These are phyloP conservation scores for Rhinophrynus dorsalis DNA, from an alignment of 2,797 vertebrate species.

Conservation along the genomic window DNA sequence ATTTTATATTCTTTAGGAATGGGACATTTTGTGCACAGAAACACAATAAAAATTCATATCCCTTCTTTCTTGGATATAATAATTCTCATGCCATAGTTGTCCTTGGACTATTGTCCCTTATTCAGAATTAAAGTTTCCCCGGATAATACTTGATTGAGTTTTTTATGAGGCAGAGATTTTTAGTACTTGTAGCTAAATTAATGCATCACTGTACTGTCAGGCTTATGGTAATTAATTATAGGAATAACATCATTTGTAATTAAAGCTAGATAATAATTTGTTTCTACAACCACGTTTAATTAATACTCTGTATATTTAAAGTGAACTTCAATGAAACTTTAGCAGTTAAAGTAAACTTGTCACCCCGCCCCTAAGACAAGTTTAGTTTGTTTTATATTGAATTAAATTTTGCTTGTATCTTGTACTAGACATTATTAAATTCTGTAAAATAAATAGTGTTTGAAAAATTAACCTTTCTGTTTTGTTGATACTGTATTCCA, in stretches of 20 bases:
- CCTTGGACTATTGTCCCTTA: slow-evolving; percentile 51
- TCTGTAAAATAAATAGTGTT: too few relatives aligned
- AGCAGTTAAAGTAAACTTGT: too few relatives aligned
- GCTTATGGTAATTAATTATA: slow-evolving; percentile 51
- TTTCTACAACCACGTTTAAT: slow-evolving; percentile 51
- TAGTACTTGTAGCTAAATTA: slow-evolving; percentile 39
- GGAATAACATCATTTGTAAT: slow-evolving; percentile 43
- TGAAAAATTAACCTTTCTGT: too few relatives aligned
- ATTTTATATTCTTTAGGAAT: slow-evolving; percentile 55
- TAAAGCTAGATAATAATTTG: slow-evolving; percentile 44
- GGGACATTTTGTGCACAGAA: slow-evolving; percentile 36
- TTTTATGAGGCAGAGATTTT: slow-evolving; percentile 24
- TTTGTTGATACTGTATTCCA: too few relatives aligned
- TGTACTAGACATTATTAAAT: too few relatives aligned
- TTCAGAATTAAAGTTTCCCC: slow-evolving; percentile 46
- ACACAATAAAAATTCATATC: slow-evolving; percentile 47
- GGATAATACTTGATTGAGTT: slow-evolving; percentile 35
- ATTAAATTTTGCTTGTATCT: too few relatives aligned
- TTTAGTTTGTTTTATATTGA: too few relatives aligned
- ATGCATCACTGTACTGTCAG: slow-evolving; percentile 27
- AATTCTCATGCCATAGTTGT: slow-evolving; percentile 43
- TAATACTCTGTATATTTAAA: slow-evolving; percentile 41
- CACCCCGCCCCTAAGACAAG: too few relatives aligned
- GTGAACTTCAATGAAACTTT: not conserved
- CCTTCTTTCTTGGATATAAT: slow-evolving; percentile 34